These are phyloP conservation scores for Armadillidium nasatum DNA, from an alignment of 1,140 invertebrate species.

Conservation along the genomic window DNA sequence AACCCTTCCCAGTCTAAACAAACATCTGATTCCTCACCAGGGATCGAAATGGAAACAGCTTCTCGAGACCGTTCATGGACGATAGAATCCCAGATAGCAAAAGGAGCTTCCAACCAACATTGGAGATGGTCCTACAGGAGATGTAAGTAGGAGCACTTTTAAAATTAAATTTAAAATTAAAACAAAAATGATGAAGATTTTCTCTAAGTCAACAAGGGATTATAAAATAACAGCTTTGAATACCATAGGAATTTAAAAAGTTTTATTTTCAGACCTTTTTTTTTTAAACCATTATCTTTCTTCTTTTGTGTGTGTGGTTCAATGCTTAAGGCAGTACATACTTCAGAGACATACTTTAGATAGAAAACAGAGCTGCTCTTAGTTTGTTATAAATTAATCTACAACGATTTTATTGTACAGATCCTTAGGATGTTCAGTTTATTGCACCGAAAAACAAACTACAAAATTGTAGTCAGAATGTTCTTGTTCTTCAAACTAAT, in stretches of 20 bases:
- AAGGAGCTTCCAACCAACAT: constrained; percentile 34
- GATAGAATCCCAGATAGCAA: constrained; percentile 34
- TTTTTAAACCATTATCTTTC: background rate
- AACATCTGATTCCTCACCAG: constrained; percentile 27
- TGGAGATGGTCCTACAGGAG: constrained; percentile 42
- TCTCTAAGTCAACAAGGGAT: background rate
- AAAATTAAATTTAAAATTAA: background rate
- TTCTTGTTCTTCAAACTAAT: no score
- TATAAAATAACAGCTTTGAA: background rate
- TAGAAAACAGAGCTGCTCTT: no score
- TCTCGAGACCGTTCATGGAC: constrained; percentile 32
- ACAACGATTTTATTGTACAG: no score
- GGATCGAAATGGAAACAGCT: constrained; percentile 36
- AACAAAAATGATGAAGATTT: background rate
- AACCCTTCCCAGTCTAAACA: background rate
- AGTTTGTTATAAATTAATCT: no score
- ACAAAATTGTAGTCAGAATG: background rate
- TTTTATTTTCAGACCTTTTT: background rate
- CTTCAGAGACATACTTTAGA: no score
- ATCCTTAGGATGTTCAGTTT: no score
- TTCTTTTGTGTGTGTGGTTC: constrained; percentile 13
- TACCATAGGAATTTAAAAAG: background rate
- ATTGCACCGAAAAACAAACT: background rate
- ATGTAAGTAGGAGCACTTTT: constrained; percentile 29
- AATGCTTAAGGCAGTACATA: background rate